Evolutionary conservation across 2,888 invertebrate genomes (phyloP), one percentile per base, ranked within the genome.

Genomic region (Alloscopus bannaensis): DNA sequence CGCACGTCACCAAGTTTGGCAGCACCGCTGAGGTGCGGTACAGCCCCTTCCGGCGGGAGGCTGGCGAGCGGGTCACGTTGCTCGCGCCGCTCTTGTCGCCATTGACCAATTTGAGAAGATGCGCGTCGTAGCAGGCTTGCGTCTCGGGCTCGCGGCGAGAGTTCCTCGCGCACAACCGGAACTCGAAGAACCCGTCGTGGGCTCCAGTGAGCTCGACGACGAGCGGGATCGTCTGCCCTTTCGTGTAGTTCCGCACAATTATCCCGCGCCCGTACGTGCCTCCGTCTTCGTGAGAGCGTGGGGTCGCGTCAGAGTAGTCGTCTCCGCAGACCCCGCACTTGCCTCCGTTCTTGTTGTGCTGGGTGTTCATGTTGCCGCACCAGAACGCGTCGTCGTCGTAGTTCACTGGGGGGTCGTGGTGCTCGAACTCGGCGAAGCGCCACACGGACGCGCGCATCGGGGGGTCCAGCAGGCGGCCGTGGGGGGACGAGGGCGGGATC

Each of bases 251-350:
- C 71, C 93, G 90, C 28, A 93, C 93, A 85, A 95, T 93, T 86
- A 95, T 94, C 28, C 95, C 96, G 89, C 94, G 94, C 50, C 94
- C 96, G 87, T 91, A 96, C 88, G 92, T 91, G 3, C 96, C 96
- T 1, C 95, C 95, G 0, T 95, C 95, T 89, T 96, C 96, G 87
- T 96, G 96, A 0, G 94, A 94, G 16, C 95, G 90, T 0, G 96
- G 96, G 75, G 89, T 89, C 13, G 88, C 89, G 16, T 93, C 89
- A 85, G 94, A 92, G 87, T 92, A 93, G 1, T 95, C 93, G 88
- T 97, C 97, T 0, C 97, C 97, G 87, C 81, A 81, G 16, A 76
- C 65, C n/a, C 81, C 81, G 69, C 81, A 79, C 69, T 72, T 64
- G 40, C 80, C 80, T 20, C 66, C 60, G 20, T 81, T 81, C 45